Evolutionary conservation across 2,113 vertebrate genomes (phyloP).

Genomic region (Conger conger): DNA sequence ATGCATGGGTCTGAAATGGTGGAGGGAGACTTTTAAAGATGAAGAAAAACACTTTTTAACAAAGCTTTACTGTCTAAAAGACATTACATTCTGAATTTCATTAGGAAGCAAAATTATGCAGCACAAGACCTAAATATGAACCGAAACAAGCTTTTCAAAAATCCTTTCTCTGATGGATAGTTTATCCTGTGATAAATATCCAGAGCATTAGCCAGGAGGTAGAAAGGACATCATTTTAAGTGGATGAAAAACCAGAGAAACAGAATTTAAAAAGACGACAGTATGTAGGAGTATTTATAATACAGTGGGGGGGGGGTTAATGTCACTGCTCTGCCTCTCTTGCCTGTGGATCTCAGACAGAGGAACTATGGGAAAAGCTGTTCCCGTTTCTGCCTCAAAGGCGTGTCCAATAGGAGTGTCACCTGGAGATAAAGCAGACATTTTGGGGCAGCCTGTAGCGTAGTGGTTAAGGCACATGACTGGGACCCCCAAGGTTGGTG

Average conservation of each 20-base stretch:
- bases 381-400: not conserved
- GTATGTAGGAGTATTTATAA: conserved; percentile 24
- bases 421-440: no score
- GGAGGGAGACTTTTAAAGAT: no score
- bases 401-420: no score
- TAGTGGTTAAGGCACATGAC: no score
- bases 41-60: no score
- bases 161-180: not conserved
- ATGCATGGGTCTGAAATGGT: no score
- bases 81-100: not conserved
- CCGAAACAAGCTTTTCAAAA: not conserved
- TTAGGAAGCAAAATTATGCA: not conserved
- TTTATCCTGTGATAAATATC: not conserved
- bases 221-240: conserved; percentile 41
- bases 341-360: not conserved
- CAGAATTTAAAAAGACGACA: conserved; percentile 32
- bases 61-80: not conserved
- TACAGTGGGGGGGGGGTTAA: not conserved
- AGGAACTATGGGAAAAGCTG: not conserved
- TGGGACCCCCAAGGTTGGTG: no score
- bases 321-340: not conserved
- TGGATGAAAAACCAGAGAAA: conserved; percentile 35
- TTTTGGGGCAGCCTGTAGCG: no score
- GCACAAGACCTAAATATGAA: no score
- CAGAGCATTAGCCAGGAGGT: not conserved